Evolutionary conservation across 2,888 invertebrate genomes (phyloP), one percentile per base, ranked within the genome.

Genomic region (Pycnomerus fuliginosus): DNA sequence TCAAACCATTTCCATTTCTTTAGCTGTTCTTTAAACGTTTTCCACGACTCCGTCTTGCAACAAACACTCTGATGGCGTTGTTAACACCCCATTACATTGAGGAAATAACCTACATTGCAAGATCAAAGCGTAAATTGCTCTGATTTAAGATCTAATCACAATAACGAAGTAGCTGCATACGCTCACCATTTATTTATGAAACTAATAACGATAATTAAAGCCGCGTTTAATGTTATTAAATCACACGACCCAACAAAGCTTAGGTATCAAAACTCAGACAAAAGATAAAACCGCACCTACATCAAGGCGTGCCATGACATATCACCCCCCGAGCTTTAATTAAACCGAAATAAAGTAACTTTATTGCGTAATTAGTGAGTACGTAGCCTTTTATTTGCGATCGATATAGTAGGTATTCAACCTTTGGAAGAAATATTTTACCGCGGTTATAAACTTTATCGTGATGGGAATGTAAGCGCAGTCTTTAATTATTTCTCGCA

Each of bases 271-370:
- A 48, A 43, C 37, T 43, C 37, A 41, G 43, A 31, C 39, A 31
- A 29, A 33, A 48, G 47, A 50, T 53, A 48, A 52, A 47, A 43
- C 48, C 52, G 25, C 54, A 50, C 52, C 51, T 42, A 50, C 38
- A 35, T 50, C 43, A 44, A 48, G 52, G 52, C 16, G 55, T 37
- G 55, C 35, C 52, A 31, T 50, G 55, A 52, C 52, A 55, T 52
- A 52, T 52, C 50, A 46, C 48, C 50, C 40, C 29, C 10, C n/a
- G n/a, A n/a, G 44, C 30, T 52, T 55, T 55, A 55, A 55, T 55
- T 55, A 55, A 52, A 55, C 42, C 39, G 52, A 49, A 55, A 52
- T 55, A 52, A 55, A 55, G 52, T 54, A 32, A 50, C 37, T 55
- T 55, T 55, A 55, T 52, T 55, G 52, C 46, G 48, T 55, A 52